Percentiles rank a stretch among this genome's conserved stretches.
phyloP scores from a whole-genome alignment of 2,113 vertebrate genomes.

The Tretioscincus oriximinensis region DNA sequence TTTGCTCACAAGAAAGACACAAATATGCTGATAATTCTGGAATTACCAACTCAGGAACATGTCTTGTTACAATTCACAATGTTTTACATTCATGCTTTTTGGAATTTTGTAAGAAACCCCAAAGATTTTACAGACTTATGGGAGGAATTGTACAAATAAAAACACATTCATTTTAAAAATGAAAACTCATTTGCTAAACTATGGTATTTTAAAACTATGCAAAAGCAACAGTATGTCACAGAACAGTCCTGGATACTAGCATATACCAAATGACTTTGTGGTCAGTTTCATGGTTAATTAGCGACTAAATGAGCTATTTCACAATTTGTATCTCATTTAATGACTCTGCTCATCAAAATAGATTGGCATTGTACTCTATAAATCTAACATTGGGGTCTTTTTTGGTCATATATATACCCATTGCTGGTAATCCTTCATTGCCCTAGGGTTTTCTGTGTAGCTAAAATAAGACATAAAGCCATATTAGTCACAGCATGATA shows the following conservation, averaged over 20 bases:
- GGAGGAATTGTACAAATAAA: constrained; percentile 10
- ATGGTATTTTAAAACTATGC: not conserved
- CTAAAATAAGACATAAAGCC: constrained; percentile 50
- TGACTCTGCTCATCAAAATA: not conserved
- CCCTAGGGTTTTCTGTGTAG: constrained; percentile 10
- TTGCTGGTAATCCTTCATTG: constrained; percentile 19
- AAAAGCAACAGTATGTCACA: constrained; percentile 1
- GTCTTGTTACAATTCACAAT: not conserved
- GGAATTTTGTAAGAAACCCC: not conserved
- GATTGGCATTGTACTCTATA: constrained; percentile 12
- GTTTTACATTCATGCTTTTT: not conserved
- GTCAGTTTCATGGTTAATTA: not conserved
- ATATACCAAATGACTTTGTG: constrained; percentile 9
- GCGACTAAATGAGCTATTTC: not conserved
- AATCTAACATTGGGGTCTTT: not conserved
- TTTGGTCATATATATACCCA: constrained; percentile 2
- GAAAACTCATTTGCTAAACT: not conserved
- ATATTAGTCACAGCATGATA: constrained; percentile 30
- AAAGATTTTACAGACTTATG: constrained; percentile 21
- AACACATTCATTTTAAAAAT: constrained; percentile 10
- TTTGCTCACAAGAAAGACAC: not conserved
- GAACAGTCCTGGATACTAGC: not conserved
- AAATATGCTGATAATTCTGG: not conserved
- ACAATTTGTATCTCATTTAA: fast-evolving
- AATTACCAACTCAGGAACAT: not conserved